Base-by-base conservation (phyloP, 2,113 vertebrate genomes). In the Garra rufa region DNA sequence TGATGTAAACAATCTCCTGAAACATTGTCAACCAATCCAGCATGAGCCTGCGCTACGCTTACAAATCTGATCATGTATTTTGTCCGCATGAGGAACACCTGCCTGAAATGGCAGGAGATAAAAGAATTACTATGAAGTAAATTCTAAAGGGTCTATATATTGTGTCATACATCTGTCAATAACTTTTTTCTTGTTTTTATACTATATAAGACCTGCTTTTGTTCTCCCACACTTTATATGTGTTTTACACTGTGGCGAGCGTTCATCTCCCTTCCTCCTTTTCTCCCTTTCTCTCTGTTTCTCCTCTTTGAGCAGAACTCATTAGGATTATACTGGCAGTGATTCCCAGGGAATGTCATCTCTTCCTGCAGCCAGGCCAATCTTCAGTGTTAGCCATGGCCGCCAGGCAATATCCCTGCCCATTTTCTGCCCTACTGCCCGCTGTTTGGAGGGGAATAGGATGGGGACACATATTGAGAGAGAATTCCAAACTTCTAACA, bases 321-420 rank as follows among this genome's bases (percentile, higher is more conserved):
- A 95, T 96, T 96, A 96, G 91, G 94, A 96, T 96, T 95, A 97
- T 93, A 93, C 93, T 95, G 92, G 94, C 95, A 90, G 92, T 94
- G 90, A 93, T 96, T 95, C 90, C 89, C 89, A 88, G 92, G 93
- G 94, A 93, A 89, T 94, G 91, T 88, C 86, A 93, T 90, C 88
- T 89, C 86, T 91, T 93, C 91, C 92, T 90, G 84, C 90, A 85
- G 92, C 87, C 90, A 89, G 91, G 92, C 87, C 87, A 93, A 88
- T 93, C 92, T 94, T 81, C 38, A 89, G 89, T 80, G 88, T 95
- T 94, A 94, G 90, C 89, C 88, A 91, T 91, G 89, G 90, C 87
- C 86, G 85, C 90, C 87, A 89, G 84, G 43, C 44, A 87, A 86
- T 90, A 94, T 92, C 92, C 89, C 87, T 91, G 86, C 88, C 90